Base-by-base conservation (phyloP, 1,140 invertebrate species). In the Whitmania pigra region DNA sequence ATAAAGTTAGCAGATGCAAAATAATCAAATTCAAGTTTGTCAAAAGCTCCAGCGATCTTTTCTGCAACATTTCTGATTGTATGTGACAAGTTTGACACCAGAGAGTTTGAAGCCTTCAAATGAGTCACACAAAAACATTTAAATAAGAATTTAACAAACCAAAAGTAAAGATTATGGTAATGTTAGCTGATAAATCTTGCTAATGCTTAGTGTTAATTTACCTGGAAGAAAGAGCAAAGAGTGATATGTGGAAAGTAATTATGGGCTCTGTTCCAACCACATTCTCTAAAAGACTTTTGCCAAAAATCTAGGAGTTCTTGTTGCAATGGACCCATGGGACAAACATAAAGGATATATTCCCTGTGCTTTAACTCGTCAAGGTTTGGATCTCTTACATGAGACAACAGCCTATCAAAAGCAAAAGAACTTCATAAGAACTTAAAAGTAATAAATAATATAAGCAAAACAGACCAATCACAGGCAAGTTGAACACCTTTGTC, bases 221-320 rank as follows among this genome's bases (percentile, higher is more conserved):
- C 91, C 85, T 90, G 90, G 78, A 93, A 93, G 81, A 90, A 92
- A 15, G 90, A 89, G 55, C 91, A 89, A 53, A 94, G 83, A 17
- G 91, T 94, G 75, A 94, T 89, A 79, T 94, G 91, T 2, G 91
- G 91, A 54, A 90, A 87, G 80, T 88, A 92, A 80, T 91, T 90
- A 77, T 92, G 91, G 13, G 90, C 90, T 29, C 90, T 90, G 82
- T 94, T 93, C 88, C 90, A 91, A 43, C 88, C 88, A 79, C 87
- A 88, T 6, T 87, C 80, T 70, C 84, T 81, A 76, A 87, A 86
- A n/a, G 89, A 90, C 76, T 89, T 88, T 0, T 87, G 83, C 89
- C 89, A 93, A 80, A 92, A 93, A 70, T 86, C 83, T 63, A 87
- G 85, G 17, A 94, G 80, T 76, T 89, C 87, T 63, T 88, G 84